Evolutionary conservation across 2,797 vertebrate species (phyloP), one percentile per base, ranked within the genome.

Genomic region (Aplochiton taeniatus): DNA sequence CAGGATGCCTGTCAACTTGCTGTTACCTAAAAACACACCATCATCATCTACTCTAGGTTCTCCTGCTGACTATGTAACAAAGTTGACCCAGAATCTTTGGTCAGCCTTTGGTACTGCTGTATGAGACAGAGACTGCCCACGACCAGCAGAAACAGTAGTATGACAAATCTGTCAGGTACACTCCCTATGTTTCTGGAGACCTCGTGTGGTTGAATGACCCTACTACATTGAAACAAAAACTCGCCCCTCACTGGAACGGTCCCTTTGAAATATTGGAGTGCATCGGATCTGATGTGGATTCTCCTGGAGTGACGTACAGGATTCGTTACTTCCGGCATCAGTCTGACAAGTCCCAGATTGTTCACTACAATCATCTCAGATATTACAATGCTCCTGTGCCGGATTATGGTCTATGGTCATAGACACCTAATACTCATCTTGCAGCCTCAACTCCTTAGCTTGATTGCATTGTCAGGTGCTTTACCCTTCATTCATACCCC

Each of bases 151-250:
- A 77, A 57, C 10, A 0, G 13, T 50, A 66, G 53, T 66, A 70
- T 58, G 64, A 67, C 14, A 69, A 53, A 19, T 4, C 0, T 43
- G 52, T 74, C 5, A 74, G 42, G 9, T 58, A 73, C 47, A 68
- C 53, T 17, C 65, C 54, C 4, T 67, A 56, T 71, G 43, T 11
- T 61, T 4, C 43, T 7, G 63, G 76, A 42, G 65, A 69, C 48
- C 42, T 64, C 20, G 74, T 77, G 14, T 78, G 57, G 61, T 57
- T 81, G 60, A 72, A 70, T 72, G 61, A 78, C 43, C 63, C 70
- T 53, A 68, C 70, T 4, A 66, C 54, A 50, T 9, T 31, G 42
- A 69, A 17, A 49, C 62, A 61, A 0, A 75, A 82, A 65, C 19
- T 70, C 4, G 46, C 66, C 58, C 48, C 68, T 18, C 74, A 74